Base-by-base conservation (phyloP, 2,888 invertebrate species). In the Drosophila emarginata region DNA sequence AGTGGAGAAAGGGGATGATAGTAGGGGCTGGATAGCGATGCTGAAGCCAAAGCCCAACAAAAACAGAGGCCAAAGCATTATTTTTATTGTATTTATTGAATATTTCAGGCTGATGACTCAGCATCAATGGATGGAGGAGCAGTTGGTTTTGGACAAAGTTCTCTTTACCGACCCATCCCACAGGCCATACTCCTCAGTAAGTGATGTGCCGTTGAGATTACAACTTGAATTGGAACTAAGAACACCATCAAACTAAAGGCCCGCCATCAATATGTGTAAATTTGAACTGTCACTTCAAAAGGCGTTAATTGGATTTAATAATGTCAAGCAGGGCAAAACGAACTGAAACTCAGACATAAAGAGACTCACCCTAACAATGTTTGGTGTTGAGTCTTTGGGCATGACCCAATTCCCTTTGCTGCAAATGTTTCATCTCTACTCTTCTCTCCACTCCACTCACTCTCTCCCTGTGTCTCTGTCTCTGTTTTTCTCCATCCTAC, bases 251-350 rank as follows among this genome's bases (percentile, higher is more conserved):
- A 45, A 45, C 45, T 45, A 21, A 45, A 45, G 45, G 18, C 45
- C 14, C 54, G 64, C 56, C 83, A 64, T 86, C 88, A 82, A 86
- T 88, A 88, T 88, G 88, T 88, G 82, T 87, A 87, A 88, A 83
- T 88, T 83, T 83, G 88, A 88, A 80, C 87, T 88, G 83, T 88
- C 83, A 83, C 81, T 88, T 83, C 88, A 88, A 45, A 84, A 83
- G 79, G 87, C 88, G 89, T 88, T 87, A 88, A 87, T 87, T 87
- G 89, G 81, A 87, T 89, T 83, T 79, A 88, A 83, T 83, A 54
- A 18, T 28, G 54, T 54, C 54, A 54, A 28, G 45, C 45, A 18
- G 45, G 11, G 45, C 18, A 45, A 9, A 45, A 18, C n/a, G 1
- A 45, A 45, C 45, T 21, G 7, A 45, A 21, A 21, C 45, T 36